Conservation (phyloP, 2,113 vertebrate genomes). For the Thamnaconus septentrionalis region DNA sequence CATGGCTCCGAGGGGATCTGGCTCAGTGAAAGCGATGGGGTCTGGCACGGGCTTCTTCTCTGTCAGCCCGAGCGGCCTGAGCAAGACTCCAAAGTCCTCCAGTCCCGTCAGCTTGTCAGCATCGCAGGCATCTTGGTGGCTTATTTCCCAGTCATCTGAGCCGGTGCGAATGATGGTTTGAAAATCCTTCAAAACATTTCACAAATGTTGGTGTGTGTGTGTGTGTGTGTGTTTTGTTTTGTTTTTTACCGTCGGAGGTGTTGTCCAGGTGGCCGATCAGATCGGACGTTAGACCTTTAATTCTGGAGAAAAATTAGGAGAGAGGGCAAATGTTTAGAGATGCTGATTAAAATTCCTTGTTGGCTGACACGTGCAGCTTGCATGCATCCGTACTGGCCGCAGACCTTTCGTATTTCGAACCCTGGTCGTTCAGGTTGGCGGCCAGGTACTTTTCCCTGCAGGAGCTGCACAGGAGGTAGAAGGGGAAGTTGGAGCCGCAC, state of each 20-base stretch:
- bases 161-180: constrained; percentile 9
- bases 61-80: constrained; percentile 76
- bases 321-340: constrained; percentile 3
- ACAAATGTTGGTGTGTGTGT: too few relatives aligned
- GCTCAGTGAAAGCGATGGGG: constrained; percentile 76
- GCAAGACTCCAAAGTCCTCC: constrained; percentile 78
- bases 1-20: constrained; percentile 78
- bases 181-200: not conserved
- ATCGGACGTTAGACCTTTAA: constrained; percentile 77
- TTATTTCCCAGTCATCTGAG: constrained; percentile 80
- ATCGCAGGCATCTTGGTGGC: constrained; percentile 64
- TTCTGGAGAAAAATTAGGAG: constrained; percentile 44
- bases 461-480: constrained; percentile 78
- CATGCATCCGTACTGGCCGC: not conserved
- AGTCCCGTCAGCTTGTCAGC: constrained; percentile 75
- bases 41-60: constrained; percentile 79
- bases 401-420: constrained; percentile 72
- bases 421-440: constrained; percentile 57
- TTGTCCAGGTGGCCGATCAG: constrained; percentile 79
- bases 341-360: not conserved
- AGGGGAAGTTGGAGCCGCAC: constrained; percentile 81
- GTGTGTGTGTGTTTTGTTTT: not conserved
- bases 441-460: constrained; percentile 80
- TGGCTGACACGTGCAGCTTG: not conserved
- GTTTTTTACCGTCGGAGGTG: constrained; percentile 75